Evolutionary conservation across 1,140 invertebrate genomes (phyloP).

Genomic region (Leguminivora glycinivorella): DNA sequence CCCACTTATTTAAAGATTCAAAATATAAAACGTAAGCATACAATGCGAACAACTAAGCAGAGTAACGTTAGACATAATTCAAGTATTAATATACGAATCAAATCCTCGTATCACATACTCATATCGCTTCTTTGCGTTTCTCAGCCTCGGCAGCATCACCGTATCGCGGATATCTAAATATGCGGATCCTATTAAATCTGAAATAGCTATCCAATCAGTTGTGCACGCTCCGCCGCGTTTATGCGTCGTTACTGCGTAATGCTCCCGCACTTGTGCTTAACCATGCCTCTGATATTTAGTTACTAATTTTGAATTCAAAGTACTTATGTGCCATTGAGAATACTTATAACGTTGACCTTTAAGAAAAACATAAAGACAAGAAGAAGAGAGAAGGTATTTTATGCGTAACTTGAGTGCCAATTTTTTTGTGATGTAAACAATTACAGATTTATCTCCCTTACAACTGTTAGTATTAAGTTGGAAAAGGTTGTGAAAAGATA

Average conservation of each 20-base stretch:
- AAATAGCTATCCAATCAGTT: conserved; percentile 70
- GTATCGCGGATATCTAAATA: conserved; percentile 57
- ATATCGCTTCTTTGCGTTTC: neutral
- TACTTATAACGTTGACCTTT: neutral
- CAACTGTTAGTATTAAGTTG: no score
- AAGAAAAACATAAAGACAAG: neutral
- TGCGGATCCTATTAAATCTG: conserved; percentile 67
- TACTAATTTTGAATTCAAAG: neutral
- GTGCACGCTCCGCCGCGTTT: conserved; percentile 54
- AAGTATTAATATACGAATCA: no score
- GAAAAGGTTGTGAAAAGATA: no score
- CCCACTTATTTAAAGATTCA: no score
- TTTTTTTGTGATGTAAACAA: no score
- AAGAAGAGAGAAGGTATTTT: no score
- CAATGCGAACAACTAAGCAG: no score
- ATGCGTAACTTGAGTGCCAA: no score
- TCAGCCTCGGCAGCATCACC: conserved; percentile 33
- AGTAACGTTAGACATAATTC: no score
- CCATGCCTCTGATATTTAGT: neutral
- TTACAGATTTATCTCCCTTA: no score
- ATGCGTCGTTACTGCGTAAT: conserved; percentile 54
- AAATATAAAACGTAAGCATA: no score
- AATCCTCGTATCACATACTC: neutral
- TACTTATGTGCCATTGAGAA: neutral
- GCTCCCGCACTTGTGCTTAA: conserved; percentile 5